Evolutionary conservation across 2,888 invertebrate species (phyloP).

Genomic region (Pelosia muscerda): DNA sequence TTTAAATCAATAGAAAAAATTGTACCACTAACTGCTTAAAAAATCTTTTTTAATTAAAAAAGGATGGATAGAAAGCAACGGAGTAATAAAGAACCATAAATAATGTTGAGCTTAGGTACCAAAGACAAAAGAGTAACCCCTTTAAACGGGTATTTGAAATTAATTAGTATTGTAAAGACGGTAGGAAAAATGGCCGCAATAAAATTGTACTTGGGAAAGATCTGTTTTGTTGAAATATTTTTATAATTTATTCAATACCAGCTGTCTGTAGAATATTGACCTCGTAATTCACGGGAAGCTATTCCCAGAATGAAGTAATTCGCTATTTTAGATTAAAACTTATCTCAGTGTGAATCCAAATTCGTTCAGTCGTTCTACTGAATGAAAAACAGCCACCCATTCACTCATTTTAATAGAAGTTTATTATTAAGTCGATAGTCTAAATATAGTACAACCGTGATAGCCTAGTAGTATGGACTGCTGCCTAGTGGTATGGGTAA

Average conservation of each 20-base stretch:
- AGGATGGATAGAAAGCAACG: not conserved
- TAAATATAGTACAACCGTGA: no score
- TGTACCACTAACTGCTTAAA: conserved; percentile 3
- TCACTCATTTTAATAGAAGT: no score
- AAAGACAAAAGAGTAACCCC: conserved; percentile 37
- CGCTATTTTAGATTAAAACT: no score
- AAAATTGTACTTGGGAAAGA: conserved; percentile 9
- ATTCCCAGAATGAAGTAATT: not conserved
- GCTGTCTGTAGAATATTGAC: not conserved
- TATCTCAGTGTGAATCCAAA: no score
- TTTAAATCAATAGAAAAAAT: not conserved
- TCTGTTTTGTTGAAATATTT: conserved; percentile 3
- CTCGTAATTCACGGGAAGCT: not conserved
- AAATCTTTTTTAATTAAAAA: conserved; percentile 27
- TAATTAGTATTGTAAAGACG: conserved; percentile 32
- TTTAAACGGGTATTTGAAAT: conserved; percentile 40
- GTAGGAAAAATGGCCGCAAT: conserved; percentile 20
- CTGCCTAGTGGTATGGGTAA: no score
- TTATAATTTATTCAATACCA: not conserved
- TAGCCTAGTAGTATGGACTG: no score
- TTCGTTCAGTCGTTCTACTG: no score
- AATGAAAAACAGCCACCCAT: no score
- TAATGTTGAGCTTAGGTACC: conserved; percentile 19
- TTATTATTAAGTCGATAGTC: no score
- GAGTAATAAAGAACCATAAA: conserved; percentile 43